Conservation (phyloP, 2,888 invertebrate genomes). For the Entomobrya multifasciata region DNA sequence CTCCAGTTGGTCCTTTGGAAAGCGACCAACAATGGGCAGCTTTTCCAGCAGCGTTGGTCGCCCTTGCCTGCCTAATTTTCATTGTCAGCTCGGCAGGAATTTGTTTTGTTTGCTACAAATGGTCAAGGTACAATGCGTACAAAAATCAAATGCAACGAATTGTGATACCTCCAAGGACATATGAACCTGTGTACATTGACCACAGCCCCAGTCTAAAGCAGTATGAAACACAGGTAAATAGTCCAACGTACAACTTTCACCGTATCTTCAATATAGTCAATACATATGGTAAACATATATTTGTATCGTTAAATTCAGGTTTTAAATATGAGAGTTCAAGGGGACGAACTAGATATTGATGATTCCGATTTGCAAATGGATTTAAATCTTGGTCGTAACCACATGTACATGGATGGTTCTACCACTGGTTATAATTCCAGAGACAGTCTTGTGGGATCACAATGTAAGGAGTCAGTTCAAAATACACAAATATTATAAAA, state of each 20-base stretch:
- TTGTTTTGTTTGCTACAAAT: conserved; percentile 95
- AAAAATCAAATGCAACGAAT: conserved; percentile 90
- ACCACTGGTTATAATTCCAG: conserved; percentile 74
- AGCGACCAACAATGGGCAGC: conserved; percentile 85
- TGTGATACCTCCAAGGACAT: conserved; percentile 85
- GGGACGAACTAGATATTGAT: conserved; percentile 90
- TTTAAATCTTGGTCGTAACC: conserved; percentile 84
- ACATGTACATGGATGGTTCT: conserved; percentile 77
- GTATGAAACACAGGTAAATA: conserved; percentile 93
- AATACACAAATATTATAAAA: not conserved
- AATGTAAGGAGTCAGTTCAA: conserved; percentile 43
- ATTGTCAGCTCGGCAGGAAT: conserved; percentile 93
- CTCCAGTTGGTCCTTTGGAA: conserved; percentile 79
- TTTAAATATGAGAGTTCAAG: conserved; percentile 94
- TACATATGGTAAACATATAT: not conserved
- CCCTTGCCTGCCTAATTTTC: conserved; percentile 93
- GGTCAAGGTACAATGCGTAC: conserved; percentile 95
- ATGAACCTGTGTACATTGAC: conserved; percentile 87
- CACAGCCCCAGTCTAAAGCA: conserved; percentile 89
- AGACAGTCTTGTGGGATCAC: conserved; percentile 74
- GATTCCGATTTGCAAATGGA: conserved; percentile 89
- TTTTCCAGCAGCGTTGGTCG: conserved; percentile 93
- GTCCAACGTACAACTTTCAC: too few species aligned
- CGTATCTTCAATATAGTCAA: not conserved
- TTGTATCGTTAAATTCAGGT: conserved; percentile 82